These are phyloP conservation scores for Sebastes vulpes DNA, from an alignment of 2,797 vertebrate species.

Conservation along the genomic window DNA sequence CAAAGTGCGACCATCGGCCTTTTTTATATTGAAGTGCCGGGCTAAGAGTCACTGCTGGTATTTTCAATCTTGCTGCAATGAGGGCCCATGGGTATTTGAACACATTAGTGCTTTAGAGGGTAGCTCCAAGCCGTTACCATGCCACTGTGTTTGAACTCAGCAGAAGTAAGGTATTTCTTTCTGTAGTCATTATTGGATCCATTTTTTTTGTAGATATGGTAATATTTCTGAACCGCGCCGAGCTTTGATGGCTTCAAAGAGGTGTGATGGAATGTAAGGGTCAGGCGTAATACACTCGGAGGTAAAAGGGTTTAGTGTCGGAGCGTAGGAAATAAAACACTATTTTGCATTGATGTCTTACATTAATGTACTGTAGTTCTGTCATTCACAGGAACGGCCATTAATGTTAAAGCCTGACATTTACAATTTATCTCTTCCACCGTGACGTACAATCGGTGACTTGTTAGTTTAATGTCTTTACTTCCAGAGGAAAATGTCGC, in stretches of 20 bases:
- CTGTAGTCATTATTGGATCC: conserved; percentile 27
- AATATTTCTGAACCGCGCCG: conserved; percentile 11
- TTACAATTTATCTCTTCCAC: neutral
- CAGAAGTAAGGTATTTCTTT: conserved; percentile 37
- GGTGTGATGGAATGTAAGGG: neutral
- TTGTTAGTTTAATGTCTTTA: neutral
- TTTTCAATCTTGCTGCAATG: conserved; percentile 54
- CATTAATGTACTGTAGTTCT: neutral
- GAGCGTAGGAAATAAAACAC: conserved; percentile 3
- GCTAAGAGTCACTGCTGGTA: conserved; percentile 34
- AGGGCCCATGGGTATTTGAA: conserved; percentile 56
- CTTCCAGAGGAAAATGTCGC: neutral
- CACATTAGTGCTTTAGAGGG: conserved; percentile 55
- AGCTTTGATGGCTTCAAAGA: conserved; percentile 47
- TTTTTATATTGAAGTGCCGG: conserved; percentile 50
- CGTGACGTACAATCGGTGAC: neutral
- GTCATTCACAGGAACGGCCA: neutral
- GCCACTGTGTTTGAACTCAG: conserved; percentile 65
- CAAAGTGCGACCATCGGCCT: conserved; percentile 50
- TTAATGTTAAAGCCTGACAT: neutral
- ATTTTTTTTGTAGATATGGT: conserved; percentile 46
- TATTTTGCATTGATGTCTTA: conserved; percentile 6
- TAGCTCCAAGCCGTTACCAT: conserved; percentile 34
- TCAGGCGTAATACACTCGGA: conserved; percentile 16
- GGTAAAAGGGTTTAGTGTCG: conserved; percentile 26